Evolutionary conservation across 2,113 vertebrate species (phyloP), one percentile per base, ranked within the genome.

Genomic region (Corvus moneduloides): DNA sequence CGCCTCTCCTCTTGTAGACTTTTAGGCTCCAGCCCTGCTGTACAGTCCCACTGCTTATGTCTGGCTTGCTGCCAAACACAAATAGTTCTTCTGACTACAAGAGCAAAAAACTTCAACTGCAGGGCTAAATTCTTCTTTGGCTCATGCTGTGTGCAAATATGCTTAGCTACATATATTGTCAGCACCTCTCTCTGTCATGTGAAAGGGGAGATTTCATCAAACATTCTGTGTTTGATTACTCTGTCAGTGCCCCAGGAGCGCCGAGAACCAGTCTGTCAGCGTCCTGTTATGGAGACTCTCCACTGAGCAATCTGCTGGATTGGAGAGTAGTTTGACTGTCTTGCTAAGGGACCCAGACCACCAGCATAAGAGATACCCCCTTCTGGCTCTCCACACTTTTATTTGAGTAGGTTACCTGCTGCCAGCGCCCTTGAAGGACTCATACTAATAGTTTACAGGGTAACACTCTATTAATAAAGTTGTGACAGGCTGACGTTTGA

Each of bases 41-140:
- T 77, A 91, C 21, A 86, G 37, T 90, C 76, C 41, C 76, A 80
- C 21, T 69, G 67, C 41, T 84, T 66, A 74, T 87, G 76, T 77
- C 63, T 90, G 76, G 68, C 84, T 90, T 86, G n/a, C 51, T 46
- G 51, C 80, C 87, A 92, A 86, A 77, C 54, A 80, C n/a, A 89
- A 76, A 86, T 28, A 85, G 10, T 28, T 90, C 46, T 75, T 94
- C 59, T 77, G 37, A 80, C 63, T 89, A 41, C 28, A 74, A 43
- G 63, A 90, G 54, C 19, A 92, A 83, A 92, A 86, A 86, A 23
- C 41, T 61, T 73, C 27, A 76, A 17, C 37, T 82, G 67, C 48
- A 51, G 33, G 23, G 9, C 41, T 95, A 66, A 73, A 84, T 74
- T 73, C 24, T 75, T 82, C 48, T 90, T 84, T 71, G 63, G 17